These are phyloP conservation scores for Cherax destructor DNA, from an alignment of 1,140 invertebrate species.

Conservation along the genomic window DNA sequence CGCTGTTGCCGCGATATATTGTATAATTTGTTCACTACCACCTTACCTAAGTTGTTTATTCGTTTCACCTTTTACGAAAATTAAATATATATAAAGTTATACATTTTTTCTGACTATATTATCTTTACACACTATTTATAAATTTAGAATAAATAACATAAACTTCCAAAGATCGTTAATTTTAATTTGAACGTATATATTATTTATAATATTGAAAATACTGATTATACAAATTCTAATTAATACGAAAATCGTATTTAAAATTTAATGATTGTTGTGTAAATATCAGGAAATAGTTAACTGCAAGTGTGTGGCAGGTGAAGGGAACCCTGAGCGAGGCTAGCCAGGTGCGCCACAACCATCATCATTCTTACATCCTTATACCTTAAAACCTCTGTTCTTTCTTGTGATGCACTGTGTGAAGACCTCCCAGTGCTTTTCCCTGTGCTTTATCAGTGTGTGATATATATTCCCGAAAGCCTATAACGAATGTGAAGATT, in stretches of 20 bases:
- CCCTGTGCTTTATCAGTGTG: not conserved
- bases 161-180: not conserved
- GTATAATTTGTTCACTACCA: not conserved
- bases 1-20: not conserved
- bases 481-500: not conserved
- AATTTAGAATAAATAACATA: not conserved
- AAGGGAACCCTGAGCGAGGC: slow-evolving; percentile 40
- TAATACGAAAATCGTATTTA: not conserved
- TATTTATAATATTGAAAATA: not conserved
- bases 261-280: not conserved
- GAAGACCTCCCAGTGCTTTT: not conserved
- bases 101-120: not conserved
- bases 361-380: not conserved
- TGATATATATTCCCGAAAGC: not conserved
- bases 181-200: not conserved
- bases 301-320: not conserved
- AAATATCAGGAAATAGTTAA: no score
- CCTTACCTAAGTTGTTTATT: not conserved
- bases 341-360: slow-evolving; percentile 34
- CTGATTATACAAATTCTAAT: not conserved
- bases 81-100: not conserved
- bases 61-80: not conserved
- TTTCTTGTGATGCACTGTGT: not conserved
- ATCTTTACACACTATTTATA: not conserved
- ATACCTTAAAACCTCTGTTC: not conserved